Evolutionary conservation across 2,888 invertebrate genomes (phyloP).

Genomic region (Nebria brevicollis): DNA sequence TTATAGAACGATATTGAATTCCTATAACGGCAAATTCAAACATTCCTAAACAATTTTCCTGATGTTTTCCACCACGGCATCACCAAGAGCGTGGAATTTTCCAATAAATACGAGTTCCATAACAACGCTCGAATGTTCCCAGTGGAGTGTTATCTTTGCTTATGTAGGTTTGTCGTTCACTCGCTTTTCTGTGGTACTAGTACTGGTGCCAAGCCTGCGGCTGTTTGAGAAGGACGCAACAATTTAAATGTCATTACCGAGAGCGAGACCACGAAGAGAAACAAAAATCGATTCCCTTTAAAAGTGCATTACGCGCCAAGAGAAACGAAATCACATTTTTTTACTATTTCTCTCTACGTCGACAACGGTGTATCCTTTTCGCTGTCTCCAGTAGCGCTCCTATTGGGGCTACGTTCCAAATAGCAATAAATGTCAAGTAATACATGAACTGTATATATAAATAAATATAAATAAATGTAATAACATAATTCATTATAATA

Average conservation of each 20-base stretch:
- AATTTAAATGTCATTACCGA: conserved; percentile 46
- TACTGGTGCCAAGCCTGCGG: neutral
- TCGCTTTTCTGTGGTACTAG: neutral
- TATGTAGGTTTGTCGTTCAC: neutral
- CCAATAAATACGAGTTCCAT: conserved; percentile 1
- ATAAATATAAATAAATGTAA: too few species aligned
- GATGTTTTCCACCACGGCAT: neutral
- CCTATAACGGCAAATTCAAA: neutral
- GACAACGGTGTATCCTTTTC: conserved; percentile 6
- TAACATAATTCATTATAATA: too few species aligned
- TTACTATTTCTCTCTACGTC: conserved; percentile 22
- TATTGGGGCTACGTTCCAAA: neutral
- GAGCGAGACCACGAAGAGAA: conserved; percentile 15
- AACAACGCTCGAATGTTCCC: neutral
- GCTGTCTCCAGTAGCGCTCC: neutral
- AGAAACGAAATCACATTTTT: conserved; percentile 40
- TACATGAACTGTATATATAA: too few species aligned
- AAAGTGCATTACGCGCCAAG: conserved; percentile 43
- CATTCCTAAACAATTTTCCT: neutral
- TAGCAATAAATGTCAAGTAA: too few species aligned
- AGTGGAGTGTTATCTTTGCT: neutral
- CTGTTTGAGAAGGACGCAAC: conserved; percentile 24
- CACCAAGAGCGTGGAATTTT: conserved; percentile 1
- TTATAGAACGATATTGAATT: neutral
- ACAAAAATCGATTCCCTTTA: conserved; percentile 45